Conservation (phyloP, 2,888 invertebrate genomes). For the Cremastobaeus sp. region DNA sequence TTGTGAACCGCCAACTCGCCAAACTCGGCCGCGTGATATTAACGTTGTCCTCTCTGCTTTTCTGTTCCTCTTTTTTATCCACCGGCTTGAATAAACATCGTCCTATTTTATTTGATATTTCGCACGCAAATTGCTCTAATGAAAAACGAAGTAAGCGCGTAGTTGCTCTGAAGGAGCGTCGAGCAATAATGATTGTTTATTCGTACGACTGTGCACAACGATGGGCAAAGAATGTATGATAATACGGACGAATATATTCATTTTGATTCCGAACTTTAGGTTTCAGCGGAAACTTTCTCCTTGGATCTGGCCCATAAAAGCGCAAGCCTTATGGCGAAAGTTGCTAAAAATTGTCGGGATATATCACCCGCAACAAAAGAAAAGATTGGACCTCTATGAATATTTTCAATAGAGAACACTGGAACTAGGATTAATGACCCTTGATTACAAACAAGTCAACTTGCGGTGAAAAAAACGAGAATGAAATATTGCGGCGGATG, state of each 20-base stretch:
- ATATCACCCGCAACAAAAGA: slow-evolving; percentile 34
- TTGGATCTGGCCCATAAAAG: slow-evolving; percentile 50
- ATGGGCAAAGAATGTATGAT: slow-evolving; percentile 31
- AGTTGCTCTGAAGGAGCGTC: neutral
- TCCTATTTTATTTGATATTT: slow-evolving; percentile 75
- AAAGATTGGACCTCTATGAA: no score
- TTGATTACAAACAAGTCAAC: no score
- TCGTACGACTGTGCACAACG: slow-evolving; percentile 26
- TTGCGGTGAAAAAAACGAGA: no score
- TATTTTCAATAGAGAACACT: no score
- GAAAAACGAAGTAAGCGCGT: slow-evolving; percentile 71
- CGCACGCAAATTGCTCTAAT: slow-evolving; percentile 69
- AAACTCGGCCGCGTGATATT: slow-evolving; percentile 74
- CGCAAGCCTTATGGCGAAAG: slow-evolving; percentile 39
- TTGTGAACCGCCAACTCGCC: slow-evolving; percentile 75
- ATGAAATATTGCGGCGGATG: no score
- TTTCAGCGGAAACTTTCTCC: slow-evolving; percentile 52
- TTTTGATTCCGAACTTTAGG: slow-evolving; percentile 46
- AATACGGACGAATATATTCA: slow-evolving; percentile 55
- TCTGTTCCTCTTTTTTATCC: slow-evolving; percentile 51
- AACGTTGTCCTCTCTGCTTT: slow-evolving; percentile 70
- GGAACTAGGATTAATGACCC: no score
- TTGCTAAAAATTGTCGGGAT: slow-evolving; percentile 46
- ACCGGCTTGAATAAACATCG: slow-evolving; percentile 73
- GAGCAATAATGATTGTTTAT: slow-evolving; percentile 48